Percentiles rank a stretch among this genome's conserved stretches.
Evolutionary conservation across 2,888 invertebrate species (phyloP).

Genomic region (Pyralis farinalis): DNA sequence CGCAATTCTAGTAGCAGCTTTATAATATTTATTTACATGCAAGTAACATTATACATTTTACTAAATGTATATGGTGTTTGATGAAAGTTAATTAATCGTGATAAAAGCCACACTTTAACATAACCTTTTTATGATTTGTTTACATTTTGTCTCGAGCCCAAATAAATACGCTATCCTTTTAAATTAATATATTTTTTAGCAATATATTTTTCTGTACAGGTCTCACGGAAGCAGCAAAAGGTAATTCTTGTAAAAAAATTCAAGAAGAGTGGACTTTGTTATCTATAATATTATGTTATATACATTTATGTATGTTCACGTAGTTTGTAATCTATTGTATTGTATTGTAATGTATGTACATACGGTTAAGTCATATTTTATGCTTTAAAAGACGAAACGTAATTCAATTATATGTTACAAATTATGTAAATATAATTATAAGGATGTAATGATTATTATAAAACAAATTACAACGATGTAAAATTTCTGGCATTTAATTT

Average conservation of each 20-base stretch:
- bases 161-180: too few species aligned
- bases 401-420: slow-evolving; percentile 68
- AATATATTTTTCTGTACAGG: too few species aligned
- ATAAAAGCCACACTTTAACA: too few species aligned
- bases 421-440: slow-evolving; percentile 63
- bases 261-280: slow-evolving; percentile 41
- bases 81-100: too few species aligned
- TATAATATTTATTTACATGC: too few species aligned
- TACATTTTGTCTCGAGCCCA: too few species aligned
- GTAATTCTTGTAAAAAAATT: slow-evolving; percentile 34
- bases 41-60: too few species aligned
- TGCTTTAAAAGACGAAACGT: slow-evolving; percentile 41
- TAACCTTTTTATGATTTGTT: too few species aligned
- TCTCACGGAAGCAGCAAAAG: slow-evolving; percentile 69
- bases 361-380: slow-evolving; percentile 9
- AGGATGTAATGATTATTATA: slow-evolving; percentile 43
- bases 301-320: slow-evolving; percentile 49
- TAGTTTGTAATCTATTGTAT: slow-evolving; percentile 52
- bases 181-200: too few species aligned
- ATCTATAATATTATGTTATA: slow-evolving; percentile 41
- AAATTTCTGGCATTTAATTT: background rate
- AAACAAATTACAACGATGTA: slow-evolving; percentile 28
- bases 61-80: too few species aligned
- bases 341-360: slow-evolving; percentile 26
- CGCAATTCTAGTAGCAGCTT: too few species aligned